Evolutionary conservation across 2,113 vertebrate species (phyloP), one percentile per base, ranked within the genome.

Genomic region (Crocuta crocuta): DNA sequence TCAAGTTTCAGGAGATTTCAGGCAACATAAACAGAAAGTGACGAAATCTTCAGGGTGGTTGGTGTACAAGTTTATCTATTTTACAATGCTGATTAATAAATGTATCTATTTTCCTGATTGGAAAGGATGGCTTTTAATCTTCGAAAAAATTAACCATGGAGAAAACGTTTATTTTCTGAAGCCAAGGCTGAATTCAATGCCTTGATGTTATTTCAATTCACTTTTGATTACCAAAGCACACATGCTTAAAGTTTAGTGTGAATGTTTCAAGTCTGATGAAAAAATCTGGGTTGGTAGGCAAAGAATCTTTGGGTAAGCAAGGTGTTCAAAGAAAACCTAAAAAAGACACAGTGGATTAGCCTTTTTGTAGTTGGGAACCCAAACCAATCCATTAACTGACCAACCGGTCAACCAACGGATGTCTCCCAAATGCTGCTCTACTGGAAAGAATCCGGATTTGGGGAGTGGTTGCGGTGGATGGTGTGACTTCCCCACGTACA

Each of bases 1-100:
- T 96, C 45, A 91, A 61, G 86, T 86, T 61, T 91, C 63, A 74
- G 87, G 8, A 68, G 43, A 88, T 88, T 95, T 95, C 28, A 89
- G 21, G 76, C 10, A 94, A 80, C 2, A 73, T 61, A 5, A 15
- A 24, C 24, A 92, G 70, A 86, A 70, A 85, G 9, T 81, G 17
- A 73, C 39, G 58, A 78, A 86, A 86, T 39, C 10, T 48, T 89
- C 35, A 58, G 45, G 16, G 17, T 55, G 65, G 13, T 89, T 61
- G 35, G 53, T n/a, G 80, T 80, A 78, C 23, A 74, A 74, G 16
- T 94, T 39, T 26, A 53, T 53, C 21, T 35, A 43, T 93, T 95
- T 58, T 89, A 71, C 80, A 33, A 71, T 78, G 48, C 35, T 93
- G 65, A 81, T 26, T 66, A 83, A 76, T 55, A 79, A 35, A 43